These are phyloP conservation scores for Eristalis arbustorum DNA, from an alignment of 2,888 invertebrate genomes.

Conservation along the genomic window DNA sequence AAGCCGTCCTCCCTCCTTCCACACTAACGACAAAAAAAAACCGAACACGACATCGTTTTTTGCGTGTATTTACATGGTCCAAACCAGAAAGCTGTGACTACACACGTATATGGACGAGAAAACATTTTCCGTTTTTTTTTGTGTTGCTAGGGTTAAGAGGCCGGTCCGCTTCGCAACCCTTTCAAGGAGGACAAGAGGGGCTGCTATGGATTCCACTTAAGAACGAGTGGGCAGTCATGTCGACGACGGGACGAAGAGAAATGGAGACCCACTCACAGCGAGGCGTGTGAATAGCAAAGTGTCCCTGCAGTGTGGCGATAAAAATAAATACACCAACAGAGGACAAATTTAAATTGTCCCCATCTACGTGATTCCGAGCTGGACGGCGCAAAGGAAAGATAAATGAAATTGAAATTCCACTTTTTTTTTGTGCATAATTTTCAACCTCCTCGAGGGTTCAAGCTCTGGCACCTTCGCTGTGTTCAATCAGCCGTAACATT, in stretches of 20 bases:
- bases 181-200: constrained; percentile 26
- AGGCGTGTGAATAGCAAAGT: constrained; percentile 13
- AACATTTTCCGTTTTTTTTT: constrained; percentile 5
- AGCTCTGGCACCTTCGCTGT: constrained; percentile 28
- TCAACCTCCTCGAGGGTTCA: constrained; percentile 9
- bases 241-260: background rate
- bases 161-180: constrained; percentile 15
- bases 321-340: constrained; percentile 54
- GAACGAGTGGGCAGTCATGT: constrained; percentile 27
- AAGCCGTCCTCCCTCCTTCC: background rate
- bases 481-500: constrained; percentile 54
- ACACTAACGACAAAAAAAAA: background rate
- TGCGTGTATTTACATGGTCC: constrained; percentile 1
- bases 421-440: constrained; percentile 24
- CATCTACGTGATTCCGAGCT: constrained; percentile 22
- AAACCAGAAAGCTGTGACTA: background rate
- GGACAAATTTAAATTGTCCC: constrained; percentile 59
- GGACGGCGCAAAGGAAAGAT: background rate
- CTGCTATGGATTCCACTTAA: constrained; percentile 28
- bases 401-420: constrained; percentile 47
- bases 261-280: constrained; percentile 23
- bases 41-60: background rate
- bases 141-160: constrained; percentile 25
- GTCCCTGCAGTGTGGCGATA: constrained; percentile 62
- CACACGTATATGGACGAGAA: background rate